These are phyloP conservation scores for Podargus strigoides DNA, from an alignment of 2,797 vertebrate species.

Conservation along the genomic window DNA sequence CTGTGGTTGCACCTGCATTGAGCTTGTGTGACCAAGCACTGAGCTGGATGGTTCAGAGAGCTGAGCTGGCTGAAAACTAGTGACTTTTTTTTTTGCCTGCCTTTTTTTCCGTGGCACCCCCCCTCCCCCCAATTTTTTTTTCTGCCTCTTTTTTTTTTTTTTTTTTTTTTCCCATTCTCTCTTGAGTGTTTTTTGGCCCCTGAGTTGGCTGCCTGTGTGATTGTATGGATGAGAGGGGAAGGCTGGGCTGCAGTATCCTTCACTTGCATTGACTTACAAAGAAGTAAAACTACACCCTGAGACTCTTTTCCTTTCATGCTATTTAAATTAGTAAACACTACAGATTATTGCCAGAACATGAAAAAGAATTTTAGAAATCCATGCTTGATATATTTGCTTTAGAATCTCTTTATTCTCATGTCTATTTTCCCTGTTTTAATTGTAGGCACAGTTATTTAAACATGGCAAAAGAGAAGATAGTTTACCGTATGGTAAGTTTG, in stretches of 20 bases:
- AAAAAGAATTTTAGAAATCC: background rate
- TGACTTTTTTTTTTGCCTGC: background rate
- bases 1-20: background rate
- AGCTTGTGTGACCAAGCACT: background rate
- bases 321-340: background rate
- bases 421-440: slow-evolving; percentile 18
- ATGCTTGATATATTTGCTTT: background rate
- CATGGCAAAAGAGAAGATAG: slow-evolving; percentile 95
- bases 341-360: background rate
- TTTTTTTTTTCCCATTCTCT: background rate
- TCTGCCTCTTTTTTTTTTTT: too few species aligned
- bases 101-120: too few species aligned
- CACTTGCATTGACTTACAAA: background rate
- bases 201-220: background rate
- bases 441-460: slow-evolving; percentile 93
- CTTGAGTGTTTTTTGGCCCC: background rate
- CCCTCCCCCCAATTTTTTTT: too few species aligned
- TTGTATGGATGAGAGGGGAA: background rate
- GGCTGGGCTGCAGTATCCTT: background rate
- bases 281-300: background rate
- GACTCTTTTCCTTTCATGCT: background rate
- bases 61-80: background rate
- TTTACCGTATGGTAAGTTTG: slow-evolving; percentile 86
- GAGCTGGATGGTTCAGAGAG: background rate
- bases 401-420: background rate